Conservation (phyloP, 2,888 invertebrate species). For the Temnothorax unifasciatus region DNA sequence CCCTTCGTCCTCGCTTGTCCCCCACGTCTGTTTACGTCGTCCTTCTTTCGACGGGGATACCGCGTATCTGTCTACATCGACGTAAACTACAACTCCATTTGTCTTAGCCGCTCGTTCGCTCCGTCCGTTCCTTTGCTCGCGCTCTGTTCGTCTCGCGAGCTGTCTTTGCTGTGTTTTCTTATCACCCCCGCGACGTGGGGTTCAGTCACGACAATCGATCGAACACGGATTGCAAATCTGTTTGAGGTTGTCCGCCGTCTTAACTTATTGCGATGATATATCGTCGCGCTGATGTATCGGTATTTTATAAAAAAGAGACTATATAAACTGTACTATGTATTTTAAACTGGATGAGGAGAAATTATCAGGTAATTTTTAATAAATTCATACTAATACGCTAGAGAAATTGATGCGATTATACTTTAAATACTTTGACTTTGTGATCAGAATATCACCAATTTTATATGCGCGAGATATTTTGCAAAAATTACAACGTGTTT, state of each 20-base stretch:
- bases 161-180: conserved; percentile 32
- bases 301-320: too few relatives aligned
- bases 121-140: conserved; percentile 15
- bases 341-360: not conserved
- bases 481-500: conserved; percentile 18
- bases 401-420: not conserved
- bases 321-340: not conserved
- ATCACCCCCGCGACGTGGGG: not conserved
- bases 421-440: not conserved
- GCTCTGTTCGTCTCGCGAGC: conserved; percentile 15
- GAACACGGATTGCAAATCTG: conserved; percentile 36
- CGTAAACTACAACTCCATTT: conserved; percentile 57
- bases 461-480: not conserved
- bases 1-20: conserved; percentile 60
- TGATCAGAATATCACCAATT: conserved; percentile 2
- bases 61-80: conserved; percentile 54
- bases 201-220: not conserved
- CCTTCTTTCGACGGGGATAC: conserved; percentile 59
- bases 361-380: not conserved
- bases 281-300: not conserved
- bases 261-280: not conserved
- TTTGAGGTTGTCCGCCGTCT: not conserved
- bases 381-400: not conserved
- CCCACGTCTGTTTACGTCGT: conserved; percentile 67
- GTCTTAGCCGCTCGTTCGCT: conserved; percentile 30